Conservation (phyloP, 2,113 vertebrate genomes). For the Columba livia region DNA sequence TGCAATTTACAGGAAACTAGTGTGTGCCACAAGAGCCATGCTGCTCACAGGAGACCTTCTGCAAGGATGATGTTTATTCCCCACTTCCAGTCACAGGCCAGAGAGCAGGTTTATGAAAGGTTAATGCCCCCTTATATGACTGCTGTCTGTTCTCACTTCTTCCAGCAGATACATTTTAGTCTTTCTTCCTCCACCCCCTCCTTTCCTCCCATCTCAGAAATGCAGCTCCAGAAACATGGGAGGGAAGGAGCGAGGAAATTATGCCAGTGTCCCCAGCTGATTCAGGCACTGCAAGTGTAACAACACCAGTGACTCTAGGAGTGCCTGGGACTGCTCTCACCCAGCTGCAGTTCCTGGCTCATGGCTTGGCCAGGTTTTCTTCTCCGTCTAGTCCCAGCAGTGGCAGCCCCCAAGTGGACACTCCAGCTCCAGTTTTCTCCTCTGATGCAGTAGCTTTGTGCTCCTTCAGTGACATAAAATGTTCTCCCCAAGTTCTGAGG, state of each 20-base stretch:
- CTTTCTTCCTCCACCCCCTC: not conserved
- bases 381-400: not conserved
- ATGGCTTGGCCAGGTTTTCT: not conserved
- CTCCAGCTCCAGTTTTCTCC: not conserved
- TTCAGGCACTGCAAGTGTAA: not conserved
- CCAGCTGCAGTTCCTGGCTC: rapidly evolving
- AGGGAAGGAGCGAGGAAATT: not conserved
- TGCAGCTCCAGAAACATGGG: not conserved
- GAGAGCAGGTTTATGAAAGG: slow-evolving; percentile 57
- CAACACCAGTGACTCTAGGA: too few relatives aligned
- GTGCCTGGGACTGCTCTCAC: not conserved
- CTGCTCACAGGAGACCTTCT: not conserved
- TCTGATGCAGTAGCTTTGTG: not conserved
- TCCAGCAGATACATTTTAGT: not conserved
- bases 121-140: slow-evolving; percentile 56
- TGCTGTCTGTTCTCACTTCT: slow-evolving; percentile 33
- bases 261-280: not conserved
- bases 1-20: not conserved
- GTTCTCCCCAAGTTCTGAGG: not conserved
- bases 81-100: slow-evolving; percentile 27
- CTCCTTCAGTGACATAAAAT: not conserved
- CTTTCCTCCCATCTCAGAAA: not conserved
- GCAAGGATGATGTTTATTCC: slow-evolving; percentile 8
- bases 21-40: not conserved
- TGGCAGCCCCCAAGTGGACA: not conserved